Conservation (phyloP, 2,888 invertebrate species). For the Cheilosia vulpina region DNA sequence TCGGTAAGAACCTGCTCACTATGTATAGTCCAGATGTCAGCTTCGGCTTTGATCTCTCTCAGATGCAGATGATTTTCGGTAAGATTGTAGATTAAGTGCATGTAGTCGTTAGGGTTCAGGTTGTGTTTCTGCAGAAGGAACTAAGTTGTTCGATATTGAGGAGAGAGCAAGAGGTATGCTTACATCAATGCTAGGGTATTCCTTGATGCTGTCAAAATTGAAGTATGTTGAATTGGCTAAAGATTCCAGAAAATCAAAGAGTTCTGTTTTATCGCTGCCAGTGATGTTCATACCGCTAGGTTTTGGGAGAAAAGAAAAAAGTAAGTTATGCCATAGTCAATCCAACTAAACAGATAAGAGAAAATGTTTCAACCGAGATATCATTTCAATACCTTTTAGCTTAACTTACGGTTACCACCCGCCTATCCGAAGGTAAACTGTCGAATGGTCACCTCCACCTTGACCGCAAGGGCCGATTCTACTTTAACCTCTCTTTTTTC, state of each 20-base stretch:
- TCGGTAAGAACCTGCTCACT: slow-evolving; percentile 81
- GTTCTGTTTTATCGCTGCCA: slow-evolving; percentile 37
- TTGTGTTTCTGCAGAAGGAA: slow-evolving; percentile 56
- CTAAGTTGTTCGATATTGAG: no score
- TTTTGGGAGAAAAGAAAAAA: slow-evolving; percentile 1
- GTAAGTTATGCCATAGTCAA: background rate
- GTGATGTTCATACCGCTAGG: slow-evolving; percentile 61
- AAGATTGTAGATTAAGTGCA: slow-evolving; percentile 82
- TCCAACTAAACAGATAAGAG: background rate
- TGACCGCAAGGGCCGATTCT: no score
- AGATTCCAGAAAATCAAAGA: slow-evolving; percentile 80
- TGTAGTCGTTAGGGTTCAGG: slow-evolving; percentile 80
- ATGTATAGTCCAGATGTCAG: slow-evolving; percentile 9
- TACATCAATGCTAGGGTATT: slow-evolving; percentile 77
- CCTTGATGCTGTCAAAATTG: slow-evolving; percentile 81
- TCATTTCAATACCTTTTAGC: no score
- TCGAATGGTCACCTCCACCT: no score
- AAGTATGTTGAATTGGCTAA: slow-evolving; percentile 82
- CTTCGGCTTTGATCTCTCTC: background rate
- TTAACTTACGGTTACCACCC: no score
- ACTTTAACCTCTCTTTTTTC: no score
- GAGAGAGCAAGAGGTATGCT: slow-evolving; percentile 16
- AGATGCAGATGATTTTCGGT: slow-evolving; percentile 76
- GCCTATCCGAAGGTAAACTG: no score
- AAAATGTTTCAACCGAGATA: no score